These are phyloP conservation scores for Diplodus puntazzo DNA, from an alignment of 2,797 vertebrate species.

Conservation along the genomic window DNA sequence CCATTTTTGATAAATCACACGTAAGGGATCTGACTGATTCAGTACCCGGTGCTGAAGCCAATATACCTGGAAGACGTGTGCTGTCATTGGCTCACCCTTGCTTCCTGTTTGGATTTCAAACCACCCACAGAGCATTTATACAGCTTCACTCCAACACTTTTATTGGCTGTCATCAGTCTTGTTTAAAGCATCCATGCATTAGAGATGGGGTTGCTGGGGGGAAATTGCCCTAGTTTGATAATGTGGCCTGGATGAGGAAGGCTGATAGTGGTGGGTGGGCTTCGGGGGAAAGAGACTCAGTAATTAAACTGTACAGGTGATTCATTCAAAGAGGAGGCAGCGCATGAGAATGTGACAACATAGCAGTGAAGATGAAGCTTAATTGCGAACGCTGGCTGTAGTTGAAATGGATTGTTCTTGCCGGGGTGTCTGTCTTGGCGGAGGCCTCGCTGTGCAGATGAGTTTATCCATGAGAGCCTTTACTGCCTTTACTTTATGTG, in stretches of 20 bases:
- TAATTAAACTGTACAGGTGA: constrained; percentile 86
- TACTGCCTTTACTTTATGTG: constrained; percentile 49
- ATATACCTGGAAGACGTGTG: constrained; percentile 41
- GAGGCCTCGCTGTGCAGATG: constrained; percentile 67
- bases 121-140: constrained; percentile 74
- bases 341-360: constrained; percentile 72
- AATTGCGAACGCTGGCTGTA: constrained; percentile 74
- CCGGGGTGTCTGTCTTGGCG: constrained; percentile 68
- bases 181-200: constrained; percentile 78
- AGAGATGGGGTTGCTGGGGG: constrained; percentile 67
- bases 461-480: constrained; percentile 58
- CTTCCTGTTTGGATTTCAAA: constrained; percentile 73
- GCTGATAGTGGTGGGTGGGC: constrained; percentile 77
- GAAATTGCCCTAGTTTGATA: constrained; percentile 78
- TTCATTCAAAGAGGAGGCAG: constrained; percentile 83
- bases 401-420: constrained; percentile 78
- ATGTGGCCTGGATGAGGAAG: constrained; percentile 77
- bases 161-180: constrained; percentile 77
- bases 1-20: constrained; percentile 46
- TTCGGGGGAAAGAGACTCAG: constrained; percentile 68
- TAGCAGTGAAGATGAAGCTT: constrained; percentile 74
- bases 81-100: constrained; percentile 56
- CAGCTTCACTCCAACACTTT: constrained; percentile 68
- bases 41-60: constrained; percentile 46
- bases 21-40: constrained; percentile 52